These are phyloP conservation scores for Chrysodeixis includens DNA, from an alignment of 2,888 invertebrate species.

Conservation along the genomic window DNA sequence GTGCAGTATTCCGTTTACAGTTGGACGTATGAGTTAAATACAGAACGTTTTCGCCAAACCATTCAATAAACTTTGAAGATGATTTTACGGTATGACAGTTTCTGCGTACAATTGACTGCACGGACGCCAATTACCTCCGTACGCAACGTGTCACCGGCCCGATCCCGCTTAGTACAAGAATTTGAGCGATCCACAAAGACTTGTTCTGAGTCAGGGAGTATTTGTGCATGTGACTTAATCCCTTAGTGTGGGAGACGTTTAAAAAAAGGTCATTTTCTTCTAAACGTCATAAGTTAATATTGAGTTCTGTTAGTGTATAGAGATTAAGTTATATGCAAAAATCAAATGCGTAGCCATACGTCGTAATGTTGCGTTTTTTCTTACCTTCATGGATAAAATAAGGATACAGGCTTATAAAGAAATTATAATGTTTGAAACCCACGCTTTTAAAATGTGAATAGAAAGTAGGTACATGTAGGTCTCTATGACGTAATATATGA, in stretches of 20 bases:
- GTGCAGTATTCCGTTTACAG: background rate
- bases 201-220: too few species aligned
- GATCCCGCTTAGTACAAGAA: too few species aligned
- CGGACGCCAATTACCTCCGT: too few species aligned
- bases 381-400: background rate
- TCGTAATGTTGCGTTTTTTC: too few species aligned
- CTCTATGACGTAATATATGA: conserved; percentile 18
- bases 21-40: background rate
- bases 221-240: too few species aligned
- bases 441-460: conserved; percentile 14
- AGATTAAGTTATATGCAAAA: too few species aligned
- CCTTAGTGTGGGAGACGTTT: too few species aligned
- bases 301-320: background rate
- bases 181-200: too few species aligned
- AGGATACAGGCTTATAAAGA: background rate
- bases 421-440: conserved; percentile 2
- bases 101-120: too few species aligned
- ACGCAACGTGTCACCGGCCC: too few species aligned
- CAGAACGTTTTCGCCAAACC: background rate
- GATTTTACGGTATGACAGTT: background rate
- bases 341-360: too few species aligned
- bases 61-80: background rate
- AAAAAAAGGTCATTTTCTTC: background rate
- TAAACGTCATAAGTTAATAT: too few species aligned
- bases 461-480: conserved; percentile 1